Base-by-base conservation (phyloP, 2,888 invertebrate genomes). In the Zygaena filipendulae region DNA sequence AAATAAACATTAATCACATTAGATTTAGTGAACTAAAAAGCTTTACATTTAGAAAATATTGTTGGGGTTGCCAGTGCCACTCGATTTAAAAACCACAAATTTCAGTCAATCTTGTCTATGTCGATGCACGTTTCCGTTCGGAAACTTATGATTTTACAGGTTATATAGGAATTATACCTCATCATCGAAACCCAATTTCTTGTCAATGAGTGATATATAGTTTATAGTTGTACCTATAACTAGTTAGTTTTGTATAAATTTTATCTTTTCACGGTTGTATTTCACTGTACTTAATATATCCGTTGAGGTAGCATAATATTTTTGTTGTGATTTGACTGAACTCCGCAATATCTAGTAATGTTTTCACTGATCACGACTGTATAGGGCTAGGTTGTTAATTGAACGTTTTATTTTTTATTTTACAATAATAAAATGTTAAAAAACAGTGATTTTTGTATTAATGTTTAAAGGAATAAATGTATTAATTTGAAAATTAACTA, bases 371-470 rank as follows among this genome's bases (percentile, higher is more conserved):
- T 52, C 49, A 49, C 51, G 61, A 62, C 68, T 64, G 66, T 63
- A 54, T 70, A 72, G 69, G 66, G 66, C 49, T 75, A 77, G 77
- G 77, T 58, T 75, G 77, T 79, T 77, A 75, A 77, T 74, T 75
- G 75, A 75, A 69, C 55, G 59, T 60, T 55, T 6, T 16, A 16
- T 16, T 16, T 45, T 52, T 59, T 55, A 57, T 62, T 62, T 57
- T 58, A 57, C 49, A 49, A 6, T 16, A 16, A 16, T 16, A 16
- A 63, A 62, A 62, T 75, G 69, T 72, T 62, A 61, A 66, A 64
- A 54, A 52, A 45, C 47, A 67, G 56, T 66, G 60, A 64, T 64
- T 53, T 63, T 72, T 79, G 72, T 77, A 62, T 67, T 64, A 60
- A 59, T 68, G 58, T 74, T 66, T 70, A 61, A 61, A 64, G 59